Conservation (phyloP, 2,888 invertebrate genomes). For the Oxycera nigricornis region DNA sequence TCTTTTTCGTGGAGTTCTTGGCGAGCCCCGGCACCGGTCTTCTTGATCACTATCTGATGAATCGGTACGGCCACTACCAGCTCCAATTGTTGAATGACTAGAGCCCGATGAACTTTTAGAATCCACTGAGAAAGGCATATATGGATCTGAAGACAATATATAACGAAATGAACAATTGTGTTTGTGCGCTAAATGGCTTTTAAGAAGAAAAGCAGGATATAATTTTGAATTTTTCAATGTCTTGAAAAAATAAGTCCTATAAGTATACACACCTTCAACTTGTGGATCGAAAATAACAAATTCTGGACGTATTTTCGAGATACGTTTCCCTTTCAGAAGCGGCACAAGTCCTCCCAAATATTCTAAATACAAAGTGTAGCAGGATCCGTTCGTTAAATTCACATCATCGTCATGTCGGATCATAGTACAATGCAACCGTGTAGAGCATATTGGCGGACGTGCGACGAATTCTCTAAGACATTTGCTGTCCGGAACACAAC, state of each 20-base stretch:
- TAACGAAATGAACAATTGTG: not conserved
- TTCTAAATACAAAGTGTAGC: slow-evolving; percentile 90
- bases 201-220: not conserved
- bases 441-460: slow-evolving; percentile 82
- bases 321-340: slow-evolving; percentile 91
- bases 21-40: slow-evolving; percentile 74
- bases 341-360: slow-evolving; percentile 97
- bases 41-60: slow-evolving; percentile 73
- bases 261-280: slow-evolving; percentile 68
- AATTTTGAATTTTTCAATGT: no score
- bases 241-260: no score
- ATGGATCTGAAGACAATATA: no score
- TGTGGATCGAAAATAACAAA: slow-evolving; percentile 97
- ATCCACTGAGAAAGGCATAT: slow-evolving; percentile 61
- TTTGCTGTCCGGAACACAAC: slow-evolving; percentile 90
- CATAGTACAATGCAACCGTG: slow-evolving; percentile 97
- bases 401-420: slow-evolving; percentile 89
- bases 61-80: slow-evolving; percentile 65
- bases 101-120: slow-evolving; percentile 64
- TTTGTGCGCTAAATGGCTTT: no score
- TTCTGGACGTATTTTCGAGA: slow-evolving; percentile 96
- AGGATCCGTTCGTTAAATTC: slow-evolving; percentile 72
- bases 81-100: slow-evolving; percentile 64
- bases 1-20: slow-evolving; percentile 78
- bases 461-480: slow-evolving; percentile 93